Percentiles rank a stretch among this genome's conserved stretches.
Evolutionary conservation across 2,888 invertebrate genomes (phyloP).

Genomic region (Margaritifera margaritifera): DNA sequence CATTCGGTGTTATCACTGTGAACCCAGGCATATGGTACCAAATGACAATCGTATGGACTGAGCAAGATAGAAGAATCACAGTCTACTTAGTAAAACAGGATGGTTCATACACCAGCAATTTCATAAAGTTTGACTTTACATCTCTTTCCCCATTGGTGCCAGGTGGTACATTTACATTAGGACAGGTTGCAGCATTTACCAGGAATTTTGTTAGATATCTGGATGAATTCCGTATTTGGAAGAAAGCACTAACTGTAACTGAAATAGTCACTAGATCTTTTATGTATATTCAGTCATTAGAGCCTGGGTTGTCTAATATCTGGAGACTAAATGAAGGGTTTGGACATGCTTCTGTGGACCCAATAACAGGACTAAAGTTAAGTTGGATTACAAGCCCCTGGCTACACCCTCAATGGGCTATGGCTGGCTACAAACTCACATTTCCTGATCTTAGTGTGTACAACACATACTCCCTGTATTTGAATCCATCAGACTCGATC

Average conservation of each 20-base stretch:
- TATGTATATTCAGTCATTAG: conserved; percentile 8
- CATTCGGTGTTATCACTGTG: conserved; percentile 27
- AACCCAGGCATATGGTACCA: conserved; percentile 48
- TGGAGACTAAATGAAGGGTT: conserved; percentile 49
- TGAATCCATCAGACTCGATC: no score
- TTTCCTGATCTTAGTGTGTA: conserved; percentile 2
- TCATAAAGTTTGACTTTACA: not conserved
- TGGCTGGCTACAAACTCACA: conserved; percentile 29
- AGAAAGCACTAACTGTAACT: conserved; percentile 22
- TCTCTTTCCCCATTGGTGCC: conserved; percentile 25
- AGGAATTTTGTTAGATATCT: conserved; percentile 46
- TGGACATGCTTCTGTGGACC: conserved; percentile 29
- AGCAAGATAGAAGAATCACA: conserved; percentile 16
- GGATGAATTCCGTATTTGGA: conserved; percentile 56
- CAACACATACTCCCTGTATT: no score
- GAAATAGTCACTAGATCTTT: conserved; percentile 38
- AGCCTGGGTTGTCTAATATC: conserved; percentile 26
- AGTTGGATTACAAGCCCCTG: conserved; percentile 29
- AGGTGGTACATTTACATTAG: conserved; percentile 49
- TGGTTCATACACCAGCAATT: conserved; percentile 17
- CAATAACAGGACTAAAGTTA: conserved; percentile 1
- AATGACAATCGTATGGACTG: conserved; percentile 42
- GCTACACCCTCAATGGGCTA: conserved; percentile 37
- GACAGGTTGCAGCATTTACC: conserved; percentile 30
- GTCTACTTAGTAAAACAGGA: conserved; percentile 36